phyloP scores from a whole-genome alignment of 1,140 invertebrate species.

The Bombus superbus region DNA sequence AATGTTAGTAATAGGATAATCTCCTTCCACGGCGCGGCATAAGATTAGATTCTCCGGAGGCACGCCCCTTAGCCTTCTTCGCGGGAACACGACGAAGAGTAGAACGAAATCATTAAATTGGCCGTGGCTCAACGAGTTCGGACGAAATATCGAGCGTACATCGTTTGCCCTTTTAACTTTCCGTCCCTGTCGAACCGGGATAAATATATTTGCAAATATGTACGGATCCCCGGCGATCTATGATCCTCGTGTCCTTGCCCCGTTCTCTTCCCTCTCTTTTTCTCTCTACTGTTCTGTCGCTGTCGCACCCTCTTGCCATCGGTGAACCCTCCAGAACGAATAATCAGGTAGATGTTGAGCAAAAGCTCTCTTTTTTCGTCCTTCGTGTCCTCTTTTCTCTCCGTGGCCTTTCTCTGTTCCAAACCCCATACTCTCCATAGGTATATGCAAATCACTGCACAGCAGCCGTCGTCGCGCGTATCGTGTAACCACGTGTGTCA shows the following conservation, averaged over 20 bases:
- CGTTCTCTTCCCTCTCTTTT: conserved; percentile 21
- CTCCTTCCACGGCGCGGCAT: not conserved
- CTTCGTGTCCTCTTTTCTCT: not conserved
- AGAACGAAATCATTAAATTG: conserved; percentile 78
- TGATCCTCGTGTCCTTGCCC: conserved; percentile 51
- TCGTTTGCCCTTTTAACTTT: conserved; percentile 80
- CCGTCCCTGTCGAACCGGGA: conserved; percentile 64
- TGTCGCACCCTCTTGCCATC: conserved; percentile 43
- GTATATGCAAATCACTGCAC: conserved; percentile 78
- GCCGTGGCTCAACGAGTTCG: conserved; percentile 73
- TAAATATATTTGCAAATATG: conserved; percentile 82
- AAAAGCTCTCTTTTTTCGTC: conserved; percentile 30
- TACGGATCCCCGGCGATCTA: conserved; percentile 74
- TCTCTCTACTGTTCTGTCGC: conserved; percentile 14
- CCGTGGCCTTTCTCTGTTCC: conserved; percentile 26
- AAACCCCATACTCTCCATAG: conserved; percentile 52
- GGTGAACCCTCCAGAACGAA: conserved; percentile 63
- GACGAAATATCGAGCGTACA: conserved; percentile 68
- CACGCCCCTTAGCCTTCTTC: not conserved
- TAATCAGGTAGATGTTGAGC: conserved; percentile 77
- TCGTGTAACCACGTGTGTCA: conserved; percentile 39
- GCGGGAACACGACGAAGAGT: conserved; percentile 28
- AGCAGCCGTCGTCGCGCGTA: conserved; percentile 37
- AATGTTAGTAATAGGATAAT: conserved; percentile 14
- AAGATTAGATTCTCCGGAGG: conserved; percentile 27